Evolutionary conservation across 2,888 invertebrate species (phyloP), one percentile per base, ranked within the genome.

Genomic region (Osedax fenrisi): DNA sequence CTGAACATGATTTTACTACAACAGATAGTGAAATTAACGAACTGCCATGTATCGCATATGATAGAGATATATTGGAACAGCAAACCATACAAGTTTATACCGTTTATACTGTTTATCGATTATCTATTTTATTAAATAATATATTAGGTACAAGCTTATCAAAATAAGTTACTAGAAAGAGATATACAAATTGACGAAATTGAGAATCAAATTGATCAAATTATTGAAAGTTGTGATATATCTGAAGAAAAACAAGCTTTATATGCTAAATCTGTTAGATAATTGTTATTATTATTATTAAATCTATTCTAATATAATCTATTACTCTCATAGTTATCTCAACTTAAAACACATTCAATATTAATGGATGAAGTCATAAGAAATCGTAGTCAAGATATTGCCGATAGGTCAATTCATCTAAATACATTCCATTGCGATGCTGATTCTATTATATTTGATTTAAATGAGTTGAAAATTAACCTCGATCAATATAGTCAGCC

Each of bases 401-500:
- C n/a, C n/a, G n/a, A 17, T 10, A 41, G 41, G 17, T 41, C 41
- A 41, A 41, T 10, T 41, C 10, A 41, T 10, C 41, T 41, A 5
- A 41, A 41, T 41, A 41, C 5, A 10, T 41, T 41, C 41, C 41
- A 41, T 17, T 5, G 41, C 41, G 41, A 41, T 41, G 41, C 17
- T 17, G 41, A 41, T 10, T 10, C 41, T 41, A 17, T 17, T 10
- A 17, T 41, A 10, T 17, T 3, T 5, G 76, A 74, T 5, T 22
- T 78, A 27, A 26, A 64, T 0, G 89, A 89, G 74, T 85, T 95
- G 73, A 94, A 95, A 82, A 89, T 89, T 74, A 91, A 93, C 78
- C 85, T 95, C 56, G 92, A 92, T 81, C 86, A 88, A 41, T 90
- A 94, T 88, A 90, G 90, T 81, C 90, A 94, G 0, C 90, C 93